Conservation (phyloP, 2,888 invertebrate genomes). For the Meghimatium bilineatum region DNA sequence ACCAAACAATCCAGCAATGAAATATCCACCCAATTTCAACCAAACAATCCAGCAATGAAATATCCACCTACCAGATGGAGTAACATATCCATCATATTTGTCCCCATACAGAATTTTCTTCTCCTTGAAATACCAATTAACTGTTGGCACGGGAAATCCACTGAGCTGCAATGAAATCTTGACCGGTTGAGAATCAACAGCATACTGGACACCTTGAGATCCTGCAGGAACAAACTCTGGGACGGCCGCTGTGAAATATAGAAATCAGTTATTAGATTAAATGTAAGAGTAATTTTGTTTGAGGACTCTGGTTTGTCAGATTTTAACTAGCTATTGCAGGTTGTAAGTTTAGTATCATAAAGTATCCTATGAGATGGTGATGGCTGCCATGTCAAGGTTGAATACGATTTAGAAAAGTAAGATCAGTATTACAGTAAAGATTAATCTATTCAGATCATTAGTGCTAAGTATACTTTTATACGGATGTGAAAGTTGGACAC, state of each 20-base stretch:
- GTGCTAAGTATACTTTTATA: too few relatives aligned
- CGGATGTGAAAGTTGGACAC: too few relatives aligned
- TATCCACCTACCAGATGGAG: conserved; percentile 81
- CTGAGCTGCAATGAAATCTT: conserved; percentile 95
- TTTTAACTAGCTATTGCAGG: too few relatives aligned
- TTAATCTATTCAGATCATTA: too few relatives aligned
- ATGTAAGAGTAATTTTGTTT: background rate
- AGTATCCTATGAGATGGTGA: too few relatives aligned
- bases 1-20: too few relatives aligned
- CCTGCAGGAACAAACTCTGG: conserved; percentile 81
- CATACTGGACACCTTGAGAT: conserved; percentile 86
- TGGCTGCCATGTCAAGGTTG: too few relatives aligned
- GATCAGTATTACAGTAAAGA: too few relatives aligned
- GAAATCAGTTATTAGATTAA: background rate
- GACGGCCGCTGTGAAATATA: conserved; percentile 56
- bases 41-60: background rate
- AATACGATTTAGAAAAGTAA: too few relatives aligned
- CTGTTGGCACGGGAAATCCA: conserved; percentile 96
- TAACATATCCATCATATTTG: conserved; percentile 90
- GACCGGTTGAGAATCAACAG: conserved; percentile 92
- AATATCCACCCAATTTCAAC: too few relatives aligned
- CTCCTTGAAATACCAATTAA: conserved; percentile 92
- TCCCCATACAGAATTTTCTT: conserved; percentile 82
- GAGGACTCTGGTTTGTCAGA: too few relatives aligned
- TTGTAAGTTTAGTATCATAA: too few relatives aligned